A percentile compares a stretch with the other conserved stretches of the same genome.
Evolutionary conservation across 2,888 invertebrate species (phyloP).

Genomic region (Drosophila nr. perissopoda): DNA sequence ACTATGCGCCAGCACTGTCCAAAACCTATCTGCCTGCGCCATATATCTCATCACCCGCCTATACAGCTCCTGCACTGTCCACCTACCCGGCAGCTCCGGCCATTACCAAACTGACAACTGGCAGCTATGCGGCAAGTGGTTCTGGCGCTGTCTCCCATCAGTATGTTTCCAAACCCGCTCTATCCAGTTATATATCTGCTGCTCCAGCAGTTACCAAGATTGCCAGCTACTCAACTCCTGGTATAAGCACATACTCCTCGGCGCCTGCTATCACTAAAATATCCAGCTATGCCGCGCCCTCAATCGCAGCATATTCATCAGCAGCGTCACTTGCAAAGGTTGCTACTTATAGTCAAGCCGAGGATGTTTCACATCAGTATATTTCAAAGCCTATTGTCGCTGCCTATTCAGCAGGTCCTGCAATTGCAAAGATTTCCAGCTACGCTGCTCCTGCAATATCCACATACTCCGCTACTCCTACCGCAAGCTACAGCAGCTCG

Average conservation of each 20-base stretch:
- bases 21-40: slow-evolving; percentile 70
- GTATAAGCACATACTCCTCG: slow-evolving; percentile 25
- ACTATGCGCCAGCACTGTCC: slow-evolving; percentile 73
- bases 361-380: slow-evolving; percentile 64
- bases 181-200: slow-evolving; percentile 36
- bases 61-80: slow-evolving; percentile 51
- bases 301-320: slow-evolving; percentile 48
- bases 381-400: slow-evolving; percentile 69
- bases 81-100: slow-evolving; percentile 42
- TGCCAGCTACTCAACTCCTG: slow-evolving; percentile 37
- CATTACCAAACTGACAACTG: slow-evolving; percentile 46
- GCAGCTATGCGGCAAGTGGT: slow-evolving; percentile 45
- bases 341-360: slow-evolving; percentile 52
- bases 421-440: slow-evolving; percentile 47
- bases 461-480: slow-evolving; percentile 55
- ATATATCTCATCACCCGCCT: slow-evolving; percentile 58
- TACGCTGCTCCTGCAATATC: slow-evolving; percentile 57
- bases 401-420: slow-evolving; percentile 48
- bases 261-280: slow-evolving; percentile 58
- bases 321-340: slow-evolving; percentile 53
- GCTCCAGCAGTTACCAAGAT: slow-evolving; percentile 50
- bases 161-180: slow-evolving; percentile 73
- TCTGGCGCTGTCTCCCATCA: slow-evolving; percentile 64
- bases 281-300: slow-evolving; percentile 60
- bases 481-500: slow-evolving; percentile 39